Percentiles rank a stretch among this genome's conserved stretches.
Conservation (phyloP, 2,113 vertebrate species). For the Pithys albifrons region DNA sequence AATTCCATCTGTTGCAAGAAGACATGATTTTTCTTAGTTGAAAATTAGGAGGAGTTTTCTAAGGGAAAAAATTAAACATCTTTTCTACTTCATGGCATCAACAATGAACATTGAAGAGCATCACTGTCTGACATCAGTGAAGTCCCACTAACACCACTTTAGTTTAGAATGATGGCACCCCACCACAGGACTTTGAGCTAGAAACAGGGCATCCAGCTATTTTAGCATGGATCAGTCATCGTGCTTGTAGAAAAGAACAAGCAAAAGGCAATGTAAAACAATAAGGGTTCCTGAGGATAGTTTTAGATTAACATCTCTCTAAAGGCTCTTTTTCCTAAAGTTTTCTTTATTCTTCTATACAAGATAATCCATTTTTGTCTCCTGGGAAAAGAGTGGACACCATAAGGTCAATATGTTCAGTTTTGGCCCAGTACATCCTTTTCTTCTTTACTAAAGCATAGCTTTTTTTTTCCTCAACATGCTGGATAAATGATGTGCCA, state of each 20-base stretch:
- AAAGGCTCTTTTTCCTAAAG: not conserved
- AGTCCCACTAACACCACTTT: not conserved
- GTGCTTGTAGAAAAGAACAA: not conserved
- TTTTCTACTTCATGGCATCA: not conserved
- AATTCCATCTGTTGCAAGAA: not conserved
- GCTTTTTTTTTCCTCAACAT: not conserved
- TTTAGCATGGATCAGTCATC: not conserved
- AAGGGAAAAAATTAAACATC: not conserved
- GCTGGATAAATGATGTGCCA: not conserved
- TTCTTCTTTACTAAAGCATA: not conserved
- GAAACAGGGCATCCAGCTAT: not conserved
- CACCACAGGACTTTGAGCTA: not conserved
- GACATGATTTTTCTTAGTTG: not conserved
- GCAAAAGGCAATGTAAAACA: not conserved
- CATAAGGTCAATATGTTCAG: not conserved
- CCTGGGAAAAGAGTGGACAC: not conserved
- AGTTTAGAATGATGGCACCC: not conserved
- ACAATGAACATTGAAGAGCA: not conserved
- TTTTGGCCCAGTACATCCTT: not conserved
- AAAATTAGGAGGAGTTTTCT: not conserved
- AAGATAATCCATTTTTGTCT: not conserved
- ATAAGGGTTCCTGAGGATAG: not conserved
- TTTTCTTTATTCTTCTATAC: not conserved
- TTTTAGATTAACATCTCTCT: not conserved
- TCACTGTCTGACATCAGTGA: not conserved